phyloP scores from a whole-genome alignment of 2,797 vertebrate genomes.

The Rousettus madagascariensis region DNA sequence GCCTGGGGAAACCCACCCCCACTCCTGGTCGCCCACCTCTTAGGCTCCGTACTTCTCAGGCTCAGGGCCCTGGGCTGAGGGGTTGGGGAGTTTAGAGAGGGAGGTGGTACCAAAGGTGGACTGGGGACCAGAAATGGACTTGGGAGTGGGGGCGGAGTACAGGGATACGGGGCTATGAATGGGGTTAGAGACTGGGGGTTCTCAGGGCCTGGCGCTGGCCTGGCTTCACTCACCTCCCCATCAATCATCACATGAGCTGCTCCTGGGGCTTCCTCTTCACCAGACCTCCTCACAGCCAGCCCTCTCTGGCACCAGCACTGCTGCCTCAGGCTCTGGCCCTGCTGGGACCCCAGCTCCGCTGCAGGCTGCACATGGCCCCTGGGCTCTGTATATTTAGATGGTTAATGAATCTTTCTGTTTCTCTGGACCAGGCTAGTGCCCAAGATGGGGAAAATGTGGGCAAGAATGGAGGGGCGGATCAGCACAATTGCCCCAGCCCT shows the following conservation, averaged over 20 bases:
- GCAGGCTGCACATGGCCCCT: conserved; percentile 70
- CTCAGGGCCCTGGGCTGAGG: conserved; percentile 53
- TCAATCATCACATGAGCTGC: conserved; percentile 65
- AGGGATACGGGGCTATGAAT: conserved; percentile 22
- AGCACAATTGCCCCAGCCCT: neutral
- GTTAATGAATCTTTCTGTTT: conserved; percentile 87
- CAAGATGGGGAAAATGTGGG: conserved; percentile 15
- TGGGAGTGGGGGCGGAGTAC: conserved; percentile 56
- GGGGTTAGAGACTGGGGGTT: neutral
- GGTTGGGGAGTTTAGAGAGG: conserved; percentile 69
- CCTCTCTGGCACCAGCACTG: neutral
- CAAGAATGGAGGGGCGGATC: neutral
- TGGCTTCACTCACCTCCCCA: conserved; percentile 64
- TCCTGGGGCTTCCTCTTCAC: conserved; percentile 29
- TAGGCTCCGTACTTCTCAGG: conserved; percentile 18
- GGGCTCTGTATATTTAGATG: conserved; percentile 83
- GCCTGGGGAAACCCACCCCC: conserved; percentile 79
- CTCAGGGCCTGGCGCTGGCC: conserved; percentile 33
- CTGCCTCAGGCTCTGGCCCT: neutral
- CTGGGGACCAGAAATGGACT: conserved; percentile 69
- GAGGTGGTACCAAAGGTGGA: conserved; percentile 60
- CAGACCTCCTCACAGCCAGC: conserved; percentile 59
- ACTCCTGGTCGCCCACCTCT: conserved; percentile 65
- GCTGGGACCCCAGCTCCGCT: conserved; percentile 50
- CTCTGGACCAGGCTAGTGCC: conserved; percentile 75